Evolutionary conservation across 2,113 vertebrate genomes (phyloP).

Genomic region (Apteryx owenii): DNA sequence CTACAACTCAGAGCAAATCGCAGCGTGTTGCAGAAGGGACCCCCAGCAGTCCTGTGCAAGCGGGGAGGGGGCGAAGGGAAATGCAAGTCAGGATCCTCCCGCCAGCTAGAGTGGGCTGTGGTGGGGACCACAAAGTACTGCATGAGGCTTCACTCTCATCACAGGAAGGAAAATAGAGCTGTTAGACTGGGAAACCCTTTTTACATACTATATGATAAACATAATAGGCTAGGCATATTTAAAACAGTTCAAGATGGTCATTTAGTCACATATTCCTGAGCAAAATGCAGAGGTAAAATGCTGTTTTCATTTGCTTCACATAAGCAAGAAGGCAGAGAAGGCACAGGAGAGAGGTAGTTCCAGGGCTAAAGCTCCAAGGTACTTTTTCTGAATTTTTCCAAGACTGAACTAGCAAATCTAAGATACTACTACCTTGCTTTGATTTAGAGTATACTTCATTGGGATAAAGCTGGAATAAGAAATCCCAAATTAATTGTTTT

Average conservation of each 20-base stretch:
- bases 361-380: background rate
- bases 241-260: background rate
- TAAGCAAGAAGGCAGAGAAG: background rate
- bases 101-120: background rate
- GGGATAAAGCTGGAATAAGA: background rate
- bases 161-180: background rate
- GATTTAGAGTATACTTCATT: background rate
- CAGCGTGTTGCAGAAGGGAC: fast-evolving
- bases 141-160: too few relatives aligned
- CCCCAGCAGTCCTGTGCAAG: fast-evolving
- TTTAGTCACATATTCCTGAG: background rate
- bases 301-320: background rate
- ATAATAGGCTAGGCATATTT: background rate
- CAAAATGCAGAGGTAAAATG: background rate
- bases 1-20: background rate
- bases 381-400: background rate
- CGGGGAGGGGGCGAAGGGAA: too few relatives aligned
- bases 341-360: background rate
- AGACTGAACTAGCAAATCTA: background rate
- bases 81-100: background rate
- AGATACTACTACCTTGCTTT: background rate
- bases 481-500: background rate
- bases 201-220: background rate
- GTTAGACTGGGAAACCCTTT: background rate
- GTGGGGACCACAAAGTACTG: background rate